Conservation (phyloP, 2,113 vertebrate species). For the Engraulis encrasicolus region DNA sequence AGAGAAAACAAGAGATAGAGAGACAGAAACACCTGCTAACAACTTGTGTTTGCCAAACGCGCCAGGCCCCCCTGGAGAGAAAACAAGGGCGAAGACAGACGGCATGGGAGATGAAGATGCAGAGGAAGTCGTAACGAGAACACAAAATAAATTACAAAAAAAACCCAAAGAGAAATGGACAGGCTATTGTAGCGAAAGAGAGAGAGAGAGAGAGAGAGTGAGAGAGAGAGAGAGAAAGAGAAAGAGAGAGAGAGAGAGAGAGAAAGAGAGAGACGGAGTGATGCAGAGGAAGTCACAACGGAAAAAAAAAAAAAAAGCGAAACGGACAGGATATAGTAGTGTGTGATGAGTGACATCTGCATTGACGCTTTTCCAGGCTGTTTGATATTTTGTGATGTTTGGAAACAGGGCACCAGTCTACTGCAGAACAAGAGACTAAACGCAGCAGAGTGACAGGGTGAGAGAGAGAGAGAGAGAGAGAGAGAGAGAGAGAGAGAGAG, state of each 20-base stretch:
- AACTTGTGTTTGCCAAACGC: not conserved
- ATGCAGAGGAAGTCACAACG: too few species aligned
- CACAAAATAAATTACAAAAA: too few species aligned
- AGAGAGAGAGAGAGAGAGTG: too few species aligned
- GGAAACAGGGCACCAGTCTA: not conserved
- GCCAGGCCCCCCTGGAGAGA: not conserved
- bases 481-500: not conserved
- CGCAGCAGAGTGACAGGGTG: not conserved
- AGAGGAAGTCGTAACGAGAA: not conserved
- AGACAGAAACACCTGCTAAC: slow-evolving; percentile 9
- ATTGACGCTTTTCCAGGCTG: not conserved
- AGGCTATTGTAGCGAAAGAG: too few species aligned
- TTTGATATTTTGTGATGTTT: not conserved
- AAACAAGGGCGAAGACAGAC: not conserved
- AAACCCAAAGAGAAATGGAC: too few species aligned
- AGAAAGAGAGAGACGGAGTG: not conserved
- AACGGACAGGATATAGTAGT: too few species aligned
- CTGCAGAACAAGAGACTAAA: not conserved
- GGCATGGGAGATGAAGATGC: not conserved
- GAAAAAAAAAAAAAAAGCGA: too few species aligned
- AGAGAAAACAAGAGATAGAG: not conserved
- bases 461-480: not conserved
- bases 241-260: not conserved
- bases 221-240: too few species aligned
- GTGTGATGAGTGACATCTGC: not conserved